These are phyloP conservation scores for Noturus placidus DNA, from an alignment of 2,113 vertebrate species.

Conservation along the genomic window DNA sequence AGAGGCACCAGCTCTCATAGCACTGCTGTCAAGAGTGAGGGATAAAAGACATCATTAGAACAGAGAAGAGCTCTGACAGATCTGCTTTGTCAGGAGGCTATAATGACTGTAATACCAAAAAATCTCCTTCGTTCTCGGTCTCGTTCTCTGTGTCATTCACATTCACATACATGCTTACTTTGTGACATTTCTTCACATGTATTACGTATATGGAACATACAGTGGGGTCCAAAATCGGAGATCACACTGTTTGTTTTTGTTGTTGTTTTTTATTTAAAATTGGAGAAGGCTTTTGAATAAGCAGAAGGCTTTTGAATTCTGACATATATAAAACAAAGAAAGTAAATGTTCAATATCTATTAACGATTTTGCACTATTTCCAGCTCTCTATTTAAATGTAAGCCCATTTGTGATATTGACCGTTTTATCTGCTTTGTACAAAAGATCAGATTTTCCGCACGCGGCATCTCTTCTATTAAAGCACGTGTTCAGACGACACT, in stretches of 20 bases:
- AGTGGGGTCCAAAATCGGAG: neutral
- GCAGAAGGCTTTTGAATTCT: neutral
- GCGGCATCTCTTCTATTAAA: neutral
- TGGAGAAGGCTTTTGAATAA: too few relatives aligned
- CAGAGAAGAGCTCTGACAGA: slow-evolving; percentile 30
- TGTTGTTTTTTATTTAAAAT: neutral
- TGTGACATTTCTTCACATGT: neutral
- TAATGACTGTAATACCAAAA: slow-evolving; percentile 12
- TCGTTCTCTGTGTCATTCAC: neutral
- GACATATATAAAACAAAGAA: neutral
- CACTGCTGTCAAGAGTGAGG: slow-evolving; percentile 21
- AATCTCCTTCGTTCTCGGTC: neutral
- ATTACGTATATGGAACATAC: too few relatives aligned
- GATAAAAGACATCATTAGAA: slow-evolving; percentile 28
- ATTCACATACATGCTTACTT: neutral
- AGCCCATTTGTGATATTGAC: neutral
- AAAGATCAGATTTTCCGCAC: neutral
- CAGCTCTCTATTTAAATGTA: neutral
- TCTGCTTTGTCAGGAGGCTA: slow-evolving; percentile 8
- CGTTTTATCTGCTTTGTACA: neutral
- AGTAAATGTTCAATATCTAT: neutral
- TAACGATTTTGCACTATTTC: neutral
- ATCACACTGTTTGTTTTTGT: neutral
- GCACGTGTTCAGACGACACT: too few relatives aligned
- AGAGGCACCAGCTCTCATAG: slow-evolving; percentile 17